These are phyloP conservation scores for Allophyes oxyacanthae DNA, from an alignment of 2,888 invertebrate genomes.

Conservation along the genomic window DNA sequence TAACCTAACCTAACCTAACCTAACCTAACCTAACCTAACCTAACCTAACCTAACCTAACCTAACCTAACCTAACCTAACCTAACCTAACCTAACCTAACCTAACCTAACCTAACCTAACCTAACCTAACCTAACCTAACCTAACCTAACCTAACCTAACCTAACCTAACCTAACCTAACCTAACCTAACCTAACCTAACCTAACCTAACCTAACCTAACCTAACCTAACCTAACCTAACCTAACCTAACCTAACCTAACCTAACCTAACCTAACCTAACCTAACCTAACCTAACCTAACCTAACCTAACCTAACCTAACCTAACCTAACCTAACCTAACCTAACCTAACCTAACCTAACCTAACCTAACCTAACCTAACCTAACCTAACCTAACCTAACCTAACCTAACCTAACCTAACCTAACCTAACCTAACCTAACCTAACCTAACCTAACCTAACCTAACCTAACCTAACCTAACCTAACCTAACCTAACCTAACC, in stretches of 20 bases:
- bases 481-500: constrained; percentile 14
- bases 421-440: constrained; percentile 26
- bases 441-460: constrained; percentile 12
- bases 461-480: constrained; percentile 3
- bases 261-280: constrained; percentile 50
- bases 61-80: constrained; percentile 43
- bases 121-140: constrained; percentile 18
- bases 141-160: constrained; percentile 18
- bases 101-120: constrained; percentile 38
- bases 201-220: constrained; percentile 15
- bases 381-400: constrained; percentile 28
- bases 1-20: constrained; percentile 43
- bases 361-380: constrained; percentile 28
- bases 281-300: constrained; percentile 39
- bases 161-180: constrained; percentile 22
- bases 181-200: constrained; percentile 22
- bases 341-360: constrained; percentile 27
- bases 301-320: constrained; percentile 26
- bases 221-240: constrained; percentile 47
- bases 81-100: constrained; percentile 33
- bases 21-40: constrained; percentile 43
- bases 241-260: constrained; percentile 40
- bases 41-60: constrained; percentile 43
- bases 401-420: constrained; percentile 28
- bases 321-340: constrained; percentile 26